Evolutionary conservation across 2,888 invertebrate species (phyloP), one percentile per base, ranked within the genome.

Genomic region (Lampropteryx suffumata): DNA sequence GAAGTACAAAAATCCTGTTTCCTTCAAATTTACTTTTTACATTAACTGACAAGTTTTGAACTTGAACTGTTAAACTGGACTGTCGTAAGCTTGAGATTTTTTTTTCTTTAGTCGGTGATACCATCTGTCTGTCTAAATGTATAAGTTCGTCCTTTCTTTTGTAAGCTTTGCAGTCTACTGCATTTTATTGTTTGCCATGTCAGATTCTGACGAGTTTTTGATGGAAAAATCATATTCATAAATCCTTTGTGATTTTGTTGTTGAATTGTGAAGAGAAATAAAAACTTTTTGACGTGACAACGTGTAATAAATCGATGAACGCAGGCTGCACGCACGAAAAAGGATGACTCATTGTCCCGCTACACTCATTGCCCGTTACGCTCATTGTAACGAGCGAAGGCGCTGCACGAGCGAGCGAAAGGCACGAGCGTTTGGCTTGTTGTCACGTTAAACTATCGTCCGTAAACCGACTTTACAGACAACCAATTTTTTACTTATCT

Each of bases 1-100:
- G 87, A 88, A 87, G 82, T 64, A 36, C 63, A 71, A 70, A 76
- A 79, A 78, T 84, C 78, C 78, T 73, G 79, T 80, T 84, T 84
- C 79, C 71, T 61, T 75, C 71, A 37, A 55, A 59, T 59, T 51
- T 52, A 55, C 29, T 26, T 12, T 44, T 40, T n/a, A 24, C n/a
- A 28, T 41, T 10, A 33, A 33, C 14, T 32, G 30, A 29, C 12
- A 30, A 29, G 11, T 28, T 40, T 24, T 39, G 51, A 44, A 53
- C 53, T 53, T 53, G 48, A 44, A 52, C 24, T 28, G 28, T 28
- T 28, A 8, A 24, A 24, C 24, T 24, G 17, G 17, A 17, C 17
- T 10, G 44, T 28, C 13, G 7, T 40, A 50, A 35, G 32, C 37
- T 50, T 12, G 5, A 32, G 3, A 10, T 11, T 26, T 3, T 17